Conservation (phyloP, 2,797 vertebrate species). For the Malurus leucopterus region DNA sequence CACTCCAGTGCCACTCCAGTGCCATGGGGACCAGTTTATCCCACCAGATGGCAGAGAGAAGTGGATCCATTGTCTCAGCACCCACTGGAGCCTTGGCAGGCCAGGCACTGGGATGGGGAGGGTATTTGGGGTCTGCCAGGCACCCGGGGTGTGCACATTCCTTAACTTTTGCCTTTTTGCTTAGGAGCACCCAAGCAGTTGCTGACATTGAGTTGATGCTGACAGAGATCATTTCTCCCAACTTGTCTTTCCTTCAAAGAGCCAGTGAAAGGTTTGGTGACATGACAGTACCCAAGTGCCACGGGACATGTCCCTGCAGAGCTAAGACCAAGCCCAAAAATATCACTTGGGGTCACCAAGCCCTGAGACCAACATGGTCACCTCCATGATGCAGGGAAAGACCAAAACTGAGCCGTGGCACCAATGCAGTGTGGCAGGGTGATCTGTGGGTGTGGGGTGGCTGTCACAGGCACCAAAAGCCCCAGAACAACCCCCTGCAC, state of each 20-base stretch:
- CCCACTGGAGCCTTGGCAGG: not conserved
- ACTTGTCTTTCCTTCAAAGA: not conserved
- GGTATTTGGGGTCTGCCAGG: not conserved
- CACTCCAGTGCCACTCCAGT: not conserved
- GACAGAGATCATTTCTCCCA: not conserved
- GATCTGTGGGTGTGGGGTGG: not conserved
- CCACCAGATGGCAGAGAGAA: not conserved
- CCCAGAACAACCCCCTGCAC: not conserved
- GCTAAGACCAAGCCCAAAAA: not conserved
- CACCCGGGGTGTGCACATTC: not conserved
- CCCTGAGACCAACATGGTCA: fast-evolving
- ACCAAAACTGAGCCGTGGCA: not conserved
- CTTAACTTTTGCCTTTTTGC: not conserved
- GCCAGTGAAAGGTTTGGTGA: not conserved
- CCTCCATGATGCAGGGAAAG: fast-evolving
- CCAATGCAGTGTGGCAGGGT: fast-evolving
- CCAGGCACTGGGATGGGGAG: fast-evolving
- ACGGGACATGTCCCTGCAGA: fast-evolving
- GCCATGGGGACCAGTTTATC: not conserved
- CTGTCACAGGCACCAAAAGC: not conserved
- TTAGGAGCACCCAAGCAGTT: not conserved
- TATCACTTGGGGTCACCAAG: not conserved
- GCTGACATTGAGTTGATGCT: not conserved
- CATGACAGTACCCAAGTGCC: not conserved
- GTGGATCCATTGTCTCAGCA: not conserved